Percentiles rank a stretch among this genome's conserved stretches.
Conservation (phyloP, 2,113 vertebrate genomes). For the Prionailurus viverrinus region DNA sequence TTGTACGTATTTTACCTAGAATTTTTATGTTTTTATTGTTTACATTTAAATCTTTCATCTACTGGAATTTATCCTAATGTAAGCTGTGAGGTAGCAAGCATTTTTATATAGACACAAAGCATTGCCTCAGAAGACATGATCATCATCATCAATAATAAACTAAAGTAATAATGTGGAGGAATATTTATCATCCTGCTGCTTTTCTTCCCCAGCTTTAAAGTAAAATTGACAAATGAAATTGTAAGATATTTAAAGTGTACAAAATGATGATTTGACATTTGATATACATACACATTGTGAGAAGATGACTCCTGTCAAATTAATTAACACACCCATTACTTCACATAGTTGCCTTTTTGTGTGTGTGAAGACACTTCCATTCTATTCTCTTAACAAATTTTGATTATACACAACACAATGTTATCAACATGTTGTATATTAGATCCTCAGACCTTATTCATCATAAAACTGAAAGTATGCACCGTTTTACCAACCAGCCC, state of each 20-base stretch:
- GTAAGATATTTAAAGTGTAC: background rate
- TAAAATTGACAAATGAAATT: constrained; percentile 9
- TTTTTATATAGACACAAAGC: background rate
- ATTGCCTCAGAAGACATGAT: background rate
- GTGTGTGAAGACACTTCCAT: background rate
- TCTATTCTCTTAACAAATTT: background rate
- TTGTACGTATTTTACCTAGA: background rate
- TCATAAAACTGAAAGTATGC: background rate
- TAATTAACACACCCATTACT: background rate
- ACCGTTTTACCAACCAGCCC: background rate
- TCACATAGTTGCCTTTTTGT: background rate
- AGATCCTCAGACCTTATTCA: background rate
- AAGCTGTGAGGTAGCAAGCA: background rate
- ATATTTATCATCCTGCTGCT: background rate
- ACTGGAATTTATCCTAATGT: background rate
- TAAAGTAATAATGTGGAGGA: background rate
- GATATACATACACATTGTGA: background rate
- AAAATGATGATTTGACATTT: background rate
- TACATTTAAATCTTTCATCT: background rate
- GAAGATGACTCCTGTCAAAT: no score
- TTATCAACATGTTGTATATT: background rate
- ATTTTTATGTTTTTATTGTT: background rate
- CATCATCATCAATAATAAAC: background rate
- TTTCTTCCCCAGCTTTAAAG: background rate
- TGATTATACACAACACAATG: background rate